Evolutionary conservation across 2,113 vertebrate genomes (phyloP).

Genomic region (Zosterops pallidus): DNA sequence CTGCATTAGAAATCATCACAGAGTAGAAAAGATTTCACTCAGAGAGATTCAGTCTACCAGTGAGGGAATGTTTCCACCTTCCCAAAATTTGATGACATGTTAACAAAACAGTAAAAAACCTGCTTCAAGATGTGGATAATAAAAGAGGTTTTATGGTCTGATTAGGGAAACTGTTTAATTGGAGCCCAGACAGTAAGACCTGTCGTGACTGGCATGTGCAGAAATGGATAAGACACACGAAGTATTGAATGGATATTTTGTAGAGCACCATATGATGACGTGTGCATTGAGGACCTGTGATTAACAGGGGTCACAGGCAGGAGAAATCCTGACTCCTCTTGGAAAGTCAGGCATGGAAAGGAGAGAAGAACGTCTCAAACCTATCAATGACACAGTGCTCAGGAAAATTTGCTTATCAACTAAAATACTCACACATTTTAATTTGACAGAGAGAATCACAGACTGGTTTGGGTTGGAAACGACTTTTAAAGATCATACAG

Average conservation of each 20-base stretch:
- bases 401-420: not conserved
- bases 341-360: not conserved
- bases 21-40: not conserved
- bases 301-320: not conserved
- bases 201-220: not conserved
- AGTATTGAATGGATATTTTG: not conserved
- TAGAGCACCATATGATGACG: accelerated
- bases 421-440: not conserved
- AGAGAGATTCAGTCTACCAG: accelerated
- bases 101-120: not conserved
- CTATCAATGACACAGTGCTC: not conserved
- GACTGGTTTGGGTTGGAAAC: not conserved
- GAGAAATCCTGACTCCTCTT: accelerated
- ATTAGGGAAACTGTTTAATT: not conserved
- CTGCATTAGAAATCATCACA: not conserved
- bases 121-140: not conserved
- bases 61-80: not conserved
- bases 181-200: not conserved
- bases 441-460: not conserved
- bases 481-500: not conserved
- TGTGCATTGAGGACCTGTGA: not conserved
- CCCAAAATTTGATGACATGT: accelerated
- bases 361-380: not conserved
- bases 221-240: not conserved
- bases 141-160: not conserved